These are phyloP conservation scores for Xanthia togata DNA, from an alignment of 2,888 invertebrate genomes.

Conservation along the genomic window DNA sequence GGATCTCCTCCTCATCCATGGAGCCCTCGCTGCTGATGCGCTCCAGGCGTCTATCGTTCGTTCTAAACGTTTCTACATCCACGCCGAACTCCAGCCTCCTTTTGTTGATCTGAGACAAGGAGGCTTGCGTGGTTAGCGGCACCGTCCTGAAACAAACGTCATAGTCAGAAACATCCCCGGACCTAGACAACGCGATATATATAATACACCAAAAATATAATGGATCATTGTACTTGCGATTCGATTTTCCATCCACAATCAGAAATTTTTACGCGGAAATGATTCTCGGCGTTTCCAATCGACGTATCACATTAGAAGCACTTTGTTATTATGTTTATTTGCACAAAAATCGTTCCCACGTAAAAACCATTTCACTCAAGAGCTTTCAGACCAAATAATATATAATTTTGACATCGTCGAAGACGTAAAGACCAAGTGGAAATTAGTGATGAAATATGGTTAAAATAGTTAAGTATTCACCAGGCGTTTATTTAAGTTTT, in stretches of 20 bases:
- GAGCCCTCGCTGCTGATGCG: constrained; percentile 83
- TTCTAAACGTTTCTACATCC: constrained; percentile 87
- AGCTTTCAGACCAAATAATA: constrained; percentile 89
- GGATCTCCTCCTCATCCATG: constrained; percentile 85
- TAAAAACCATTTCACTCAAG: constrained; percentile 91
- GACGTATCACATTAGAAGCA: constrained; percentile 87
- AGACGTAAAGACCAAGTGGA: constrained; percentile 66
- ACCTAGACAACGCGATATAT: constrained; percentile 62
- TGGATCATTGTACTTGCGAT: constrained; percentile 87
- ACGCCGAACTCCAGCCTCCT: constrained; percentile 92
- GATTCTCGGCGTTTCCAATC: constrained; percentile 90
- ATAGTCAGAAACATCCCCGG: constrained; percentile 69
- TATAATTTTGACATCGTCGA: constrained; percentile 74
- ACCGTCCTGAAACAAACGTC: constrained; percentile 88
- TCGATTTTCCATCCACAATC: constrained; percentile 90
- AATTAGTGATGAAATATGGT: constrained; percentile 36
- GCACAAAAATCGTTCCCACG: constrained; percentile 91
- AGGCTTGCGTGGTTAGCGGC: constrained; percentile 90
- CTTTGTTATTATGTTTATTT: constrained; percentile 83
- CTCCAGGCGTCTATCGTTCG: constrained; percentile 81
- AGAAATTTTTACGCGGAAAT: constrained; percentile 91
- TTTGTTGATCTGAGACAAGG: constrained; percentile 93
- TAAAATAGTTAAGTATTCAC: constrained; percentile 57
- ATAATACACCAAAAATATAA: constrained; percentile 72
- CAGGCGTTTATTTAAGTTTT: constrained; percentile 38